A percentile compares a stretch with the other conserved stretches of the same genome.
Evolutionary conservation across 2,113 vertebrate genomes (phyloP).

Genomic region (Thamnaconus septentrionalis): DNA sequence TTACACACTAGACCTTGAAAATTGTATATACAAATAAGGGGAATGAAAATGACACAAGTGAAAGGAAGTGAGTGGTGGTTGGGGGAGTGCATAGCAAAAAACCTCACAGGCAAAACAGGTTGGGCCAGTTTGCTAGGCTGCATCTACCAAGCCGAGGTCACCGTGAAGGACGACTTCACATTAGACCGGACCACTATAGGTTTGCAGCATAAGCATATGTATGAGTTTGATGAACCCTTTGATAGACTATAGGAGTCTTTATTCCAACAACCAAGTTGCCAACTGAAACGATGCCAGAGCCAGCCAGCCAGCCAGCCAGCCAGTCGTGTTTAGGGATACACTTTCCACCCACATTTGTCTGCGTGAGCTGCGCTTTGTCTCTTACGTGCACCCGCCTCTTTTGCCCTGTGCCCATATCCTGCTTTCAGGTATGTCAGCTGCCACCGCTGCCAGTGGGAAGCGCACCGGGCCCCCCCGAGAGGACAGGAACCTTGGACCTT

Average conservation of each 20-base stretch:
- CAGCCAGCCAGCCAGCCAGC: constrained; percentile 49
- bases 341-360: constrained; percentile 63
- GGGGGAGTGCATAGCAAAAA: constrained; percentile 13
- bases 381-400: constrained; percentile 45
- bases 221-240: constrained; percentile 9
- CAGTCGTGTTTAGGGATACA: constrained; percentile 69
- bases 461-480: constrained; percentile 17
- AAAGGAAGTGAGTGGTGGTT: constrained; percentile 29
- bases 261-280: constrained; percentile 47
- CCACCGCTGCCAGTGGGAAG: constrained; percentile 42
- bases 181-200: constrained; percentile 54
- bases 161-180: constrained; percentile 56
- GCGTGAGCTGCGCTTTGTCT: constrained; percentile 35
- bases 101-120: constrained; percentile 60
- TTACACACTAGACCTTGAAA: too few species aligned
- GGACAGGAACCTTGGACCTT: constrained; percentile 53
- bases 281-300: constrained; percentile 43
- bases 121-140: constrained; percentile 51
- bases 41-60: constrained; percentile 15
- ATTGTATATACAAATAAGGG: neutral
- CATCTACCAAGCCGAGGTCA: constrained; percentile 61
- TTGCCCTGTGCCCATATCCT: constrained; percentile 53
- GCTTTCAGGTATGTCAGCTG: constrained; percentile 72
- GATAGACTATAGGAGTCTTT: constrained; percentile 32
- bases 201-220: constrained; percentile 24